Evolutionary conservation across 2,888 invertebrate species (phyloP), one percentile per base, ranked within the genome.

Genomic region (Sceliomorpha sp.): DNA sequence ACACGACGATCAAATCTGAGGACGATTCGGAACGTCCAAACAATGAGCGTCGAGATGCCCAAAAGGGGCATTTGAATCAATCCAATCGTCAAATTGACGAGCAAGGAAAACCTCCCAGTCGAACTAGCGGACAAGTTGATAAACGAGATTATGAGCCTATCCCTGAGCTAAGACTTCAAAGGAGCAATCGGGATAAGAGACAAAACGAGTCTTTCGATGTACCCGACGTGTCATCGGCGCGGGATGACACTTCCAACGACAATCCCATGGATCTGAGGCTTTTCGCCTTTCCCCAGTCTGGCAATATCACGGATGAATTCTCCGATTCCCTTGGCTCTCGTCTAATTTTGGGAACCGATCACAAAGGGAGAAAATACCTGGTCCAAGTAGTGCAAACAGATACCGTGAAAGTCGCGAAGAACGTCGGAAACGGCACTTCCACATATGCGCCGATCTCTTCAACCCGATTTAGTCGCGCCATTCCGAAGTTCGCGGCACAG

Each of bases 311-410:
- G n/a, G 31, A 48, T 2, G 29, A n/a, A n/a, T n/a, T 50, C n/a
- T 31, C 45, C 1, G 40, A 50, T 8, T 14, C 27, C 1, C 45
- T 68, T 6, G 42, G 64, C 9, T 74, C 80, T 9, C 75, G 72
- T 12, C 50, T 83, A 42, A 83, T 84, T 17, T 70, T 84, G 26
- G 84, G 82, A 4, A 77, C 71, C 10, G 84, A 84, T 72, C 77
- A 79, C 26, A 36, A 53, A 10, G 84, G 82, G 1, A 75, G 75
- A 14, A 84, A 79, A 47, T 80, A 83, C 32, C 47, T 84, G 58
- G 72, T 84, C 7, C 84, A 84, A 29, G 64, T 84, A 9, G 73
- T 83, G 1, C 80, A 79, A 8, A 70, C 70, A 10, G 71, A 64
- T 20, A 10, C 17, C 8, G 12, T 10, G 59, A 8, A 45, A 60